A percentile compares a stretch with the other conserved stretches of the same genome.
These are phyloP conservation scores for Pelusios castaneus DNA, from an alignment of 2,113 vertebrate genomes.

Conservation along the genomic window DNA sequence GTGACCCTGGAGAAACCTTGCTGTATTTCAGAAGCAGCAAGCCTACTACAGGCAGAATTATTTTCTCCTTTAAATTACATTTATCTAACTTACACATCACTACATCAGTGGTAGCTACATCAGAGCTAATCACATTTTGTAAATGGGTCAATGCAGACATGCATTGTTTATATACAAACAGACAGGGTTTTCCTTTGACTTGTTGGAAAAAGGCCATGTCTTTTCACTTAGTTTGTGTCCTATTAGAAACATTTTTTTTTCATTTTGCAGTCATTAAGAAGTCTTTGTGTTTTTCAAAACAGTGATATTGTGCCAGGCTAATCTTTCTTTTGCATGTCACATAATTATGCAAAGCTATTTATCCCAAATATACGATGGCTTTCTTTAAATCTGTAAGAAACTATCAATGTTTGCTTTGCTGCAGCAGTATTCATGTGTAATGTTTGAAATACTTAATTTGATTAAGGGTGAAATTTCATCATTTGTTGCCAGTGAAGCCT, in stretches of 20 bases:
- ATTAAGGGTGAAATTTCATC: neutral
- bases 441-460: neutral
- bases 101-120: neutral
- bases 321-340: neutral
- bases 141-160: neutral
- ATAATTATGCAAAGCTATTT: neutral
- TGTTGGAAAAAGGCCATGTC: neutral
- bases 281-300: neutral
- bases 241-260: neutral
- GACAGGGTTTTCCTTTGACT: neutral
- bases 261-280: neutral
- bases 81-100: neutral
- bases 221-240: neutral
- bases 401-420: neutral
- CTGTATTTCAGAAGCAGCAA: constrained; percentile 5
- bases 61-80: neutral
- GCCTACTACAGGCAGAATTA: neutral
- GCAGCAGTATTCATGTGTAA: neutral
- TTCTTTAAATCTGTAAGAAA: neutral
- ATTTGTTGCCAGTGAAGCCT: neutral
- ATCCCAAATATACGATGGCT: neutral
- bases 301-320: neutral
- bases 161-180: neutral
- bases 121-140: neutral
- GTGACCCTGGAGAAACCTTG: constrained; percentile 28